Percentiles rank a stretch among this genome's conserved stretches.
Conservation (phyloP, 1,140 invertebrate species). For the Cheumatopsyche charites region DNA sequence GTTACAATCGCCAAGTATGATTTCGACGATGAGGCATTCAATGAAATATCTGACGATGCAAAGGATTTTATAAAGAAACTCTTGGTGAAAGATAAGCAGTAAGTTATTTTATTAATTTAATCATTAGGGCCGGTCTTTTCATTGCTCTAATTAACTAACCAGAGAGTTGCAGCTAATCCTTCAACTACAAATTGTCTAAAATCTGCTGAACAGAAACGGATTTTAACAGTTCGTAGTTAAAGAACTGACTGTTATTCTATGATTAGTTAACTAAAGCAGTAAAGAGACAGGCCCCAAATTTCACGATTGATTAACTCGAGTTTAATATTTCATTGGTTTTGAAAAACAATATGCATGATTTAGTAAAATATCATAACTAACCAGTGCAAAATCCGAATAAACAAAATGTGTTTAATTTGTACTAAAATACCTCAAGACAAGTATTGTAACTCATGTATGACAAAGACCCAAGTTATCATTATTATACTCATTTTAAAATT, state of each 20-base stretch:
- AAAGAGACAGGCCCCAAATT: too few relatives aligned
- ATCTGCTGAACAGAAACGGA: too few relatives aligned
- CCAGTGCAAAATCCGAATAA: not conserved
- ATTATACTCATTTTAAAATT: not conserved
- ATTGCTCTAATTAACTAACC: too few relatives aligned
- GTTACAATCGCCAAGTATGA: slow-evolving; percentile 95
- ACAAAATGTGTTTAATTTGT: not conserved
- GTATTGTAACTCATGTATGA: too few relatives aligned
- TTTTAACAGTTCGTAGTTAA: too few relatives aligned
- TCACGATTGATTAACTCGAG: too few relatives aligned
- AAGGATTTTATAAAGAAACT: slow-evolving; percentile 92
- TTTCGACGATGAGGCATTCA: slow-evolving; percentile 93
- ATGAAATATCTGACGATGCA: slow-evolving; percentile 87
- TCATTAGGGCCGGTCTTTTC: not conserved
- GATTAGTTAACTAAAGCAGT: too few relatives aligned
- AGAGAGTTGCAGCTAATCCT: too few relatives aligned
- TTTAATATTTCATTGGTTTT: too few relatives aligned
- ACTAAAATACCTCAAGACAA: not conserved
- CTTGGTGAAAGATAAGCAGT: slow-evolving; percentile 90
- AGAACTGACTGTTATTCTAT: too few relatives aligned
- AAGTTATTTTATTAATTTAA: slow-evolving; percentile 56
- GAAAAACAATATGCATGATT: too few relatives aligned
- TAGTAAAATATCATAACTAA: not conserved
- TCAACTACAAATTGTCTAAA: slow-evolving; percentile 6
- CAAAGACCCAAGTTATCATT: slow-evolving; percentile 54